Evolutionary conservation across 2,113 vertebrate species (phyloP).

Genomic region (Sphaerodactylus townsendi): DNA sequence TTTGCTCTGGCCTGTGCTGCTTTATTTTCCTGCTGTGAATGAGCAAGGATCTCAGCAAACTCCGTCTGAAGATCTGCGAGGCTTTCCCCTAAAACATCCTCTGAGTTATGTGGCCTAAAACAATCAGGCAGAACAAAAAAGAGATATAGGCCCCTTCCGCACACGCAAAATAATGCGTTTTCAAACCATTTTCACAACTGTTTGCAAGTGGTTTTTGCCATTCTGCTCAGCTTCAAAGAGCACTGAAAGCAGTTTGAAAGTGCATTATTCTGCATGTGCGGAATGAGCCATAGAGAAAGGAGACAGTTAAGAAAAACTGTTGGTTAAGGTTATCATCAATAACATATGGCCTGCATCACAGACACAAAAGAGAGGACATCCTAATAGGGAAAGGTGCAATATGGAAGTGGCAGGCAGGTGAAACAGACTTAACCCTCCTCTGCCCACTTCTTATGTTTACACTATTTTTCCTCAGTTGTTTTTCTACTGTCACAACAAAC

Average conservation of each 20-base stretch:
- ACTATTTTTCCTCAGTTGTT: no score
- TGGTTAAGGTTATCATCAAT: background rate
- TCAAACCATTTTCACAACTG: no score
- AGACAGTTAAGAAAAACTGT: background rate
- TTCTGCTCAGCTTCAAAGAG: no score
- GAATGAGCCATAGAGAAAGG: no score
- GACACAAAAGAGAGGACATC: background rate
- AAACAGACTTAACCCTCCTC: background rate
- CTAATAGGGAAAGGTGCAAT: background rate
- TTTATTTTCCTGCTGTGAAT: constrained; percentile 71
- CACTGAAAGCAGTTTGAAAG: no score
- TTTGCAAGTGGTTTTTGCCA: no score
- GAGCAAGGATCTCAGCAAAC: constrained; percentile 70
- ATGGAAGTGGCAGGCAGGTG: background rate
- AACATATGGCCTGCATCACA: background rate
- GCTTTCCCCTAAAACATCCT: constrained; percentile 74
- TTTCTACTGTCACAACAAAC: background rate
- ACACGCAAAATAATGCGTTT: no score
- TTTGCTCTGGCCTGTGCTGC: constrained; percentile 70
- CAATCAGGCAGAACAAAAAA: background rate
- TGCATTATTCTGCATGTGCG: no score
- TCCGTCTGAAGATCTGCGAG: constrained; percentile 77
- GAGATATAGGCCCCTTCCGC: no score
- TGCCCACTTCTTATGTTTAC: background rate
- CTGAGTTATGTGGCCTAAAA: constrained; percentile 67